phyloP scores from a whole-genome alignment of 2,888 invertebrate species.

The Sericinus montela region DNA sequence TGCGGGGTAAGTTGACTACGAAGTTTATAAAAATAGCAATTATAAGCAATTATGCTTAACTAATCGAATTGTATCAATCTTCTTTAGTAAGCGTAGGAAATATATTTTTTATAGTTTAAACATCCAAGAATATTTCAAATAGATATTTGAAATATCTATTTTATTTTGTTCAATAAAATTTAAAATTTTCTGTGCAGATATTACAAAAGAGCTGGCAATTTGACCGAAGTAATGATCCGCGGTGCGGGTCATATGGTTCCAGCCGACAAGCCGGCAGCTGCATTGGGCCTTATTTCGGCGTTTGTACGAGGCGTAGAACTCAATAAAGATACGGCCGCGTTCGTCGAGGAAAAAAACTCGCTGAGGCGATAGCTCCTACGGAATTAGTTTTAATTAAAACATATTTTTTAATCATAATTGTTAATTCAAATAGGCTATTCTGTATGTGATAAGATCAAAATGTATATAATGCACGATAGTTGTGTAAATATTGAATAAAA shows the following conservation, averaged over 20 bases:
- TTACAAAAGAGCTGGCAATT: constrained; percentile 74
- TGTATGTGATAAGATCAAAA: not conserved
- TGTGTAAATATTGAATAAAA: constrained; percentile 20
- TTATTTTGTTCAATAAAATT: no score
- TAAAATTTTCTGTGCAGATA: constrained; percentile 53
- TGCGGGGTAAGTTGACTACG: constrained; percentile 59
- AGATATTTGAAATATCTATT: no score
- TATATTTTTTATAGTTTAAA: no score
- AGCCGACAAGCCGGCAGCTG: constrained; percentile 79
- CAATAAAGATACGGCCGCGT: constrained; percentile 48
- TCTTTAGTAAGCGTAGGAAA: no score
- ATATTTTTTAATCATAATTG: constrained; percentile 12
- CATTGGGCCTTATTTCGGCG: constrained; percentile 80
- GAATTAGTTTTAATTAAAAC: constrained; percentile 25
- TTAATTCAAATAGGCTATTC: constrained; percentile 7
- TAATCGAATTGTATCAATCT: no score
- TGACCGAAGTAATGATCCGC: constrained; percentile 80
- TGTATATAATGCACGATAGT: constrained; percentile 12
- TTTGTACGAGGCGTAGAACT: constrained; percentile 72
- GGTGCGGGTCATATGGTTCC: constrained; percentile 85
- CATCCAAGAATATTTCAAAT: no score
- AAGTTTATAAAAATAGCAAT: no score
- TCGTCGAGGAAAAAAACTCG: constrained; percentile 54
- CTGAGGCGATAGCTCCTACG: constrained; percentile 41
- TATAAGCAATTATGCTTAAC: no score